A percentile compares a stretch with the other conserved stretches of the same genome.
These are phyloP conservation scores for Solenodon paradoxus DNA, from an alignment of 2,113 vertebrate genomes.

Conservation along the genomic window DNA sequence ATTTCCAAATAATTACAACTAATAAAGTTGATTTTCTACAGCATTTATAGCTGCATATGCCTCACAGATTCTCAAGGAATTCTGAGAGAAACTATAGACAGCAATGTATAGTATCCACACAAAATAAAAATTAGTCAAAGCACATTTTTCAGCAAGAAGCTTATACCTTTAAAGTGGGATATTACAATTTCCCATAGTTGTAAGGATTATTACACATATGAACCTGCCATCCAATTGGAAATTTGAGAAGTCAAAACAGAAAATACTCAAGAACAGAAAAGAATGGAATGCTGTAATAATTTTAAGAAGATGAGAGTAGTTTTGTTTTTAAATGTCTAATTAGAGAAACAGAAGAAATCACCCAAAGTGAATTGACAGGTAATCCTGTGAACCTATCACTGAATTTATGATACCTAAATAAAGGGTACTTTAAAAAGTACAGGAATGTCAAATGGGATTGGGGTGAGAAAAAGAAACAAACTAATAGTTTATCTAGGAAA, in stretches of 20 bases:
- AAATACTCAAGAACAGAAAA: constrained; percentile 35
- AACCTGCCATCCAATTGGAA: constrained; percentile 29
- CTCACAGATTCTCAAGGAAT: neutral
- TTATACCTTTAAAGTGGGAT: neutral
- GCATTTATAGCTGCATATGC: neutral
- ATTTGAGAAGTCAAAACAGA: constrained; percentile 40
- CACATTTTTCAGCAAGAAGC: constrained; percentile 34
- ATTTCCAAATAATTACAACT: constrained; percentile 24
- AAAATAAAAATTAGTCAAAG: constrained; percentile 48
- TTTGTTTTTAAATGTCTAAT: constrained; percentile 47
- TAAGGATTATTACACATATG: constrained; percentile 6
- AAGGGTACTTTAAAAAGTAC: constrained; percentile 35
- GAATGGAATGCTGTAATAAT: neutral
- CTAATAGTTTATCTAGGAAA: constrained; percentile 14
- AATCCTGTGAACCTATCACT: neutral
- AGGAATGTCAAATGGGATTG: neutral
- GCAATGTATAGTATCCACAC: constrained; percentile 21
- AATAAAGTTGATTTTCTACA: neutral
- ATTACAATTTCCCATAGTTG: neutral
- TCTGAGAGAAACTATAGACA: constrained; percentile 12
- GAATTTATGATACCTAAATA: constrained; percentile 33
- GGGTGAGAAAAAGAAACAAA: neutral
- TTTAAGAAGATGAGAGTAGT: neutral
- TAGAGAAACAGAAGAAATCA: constrained; percentile 53
- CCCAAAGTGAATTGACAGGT: neutral